Base-by-base conservation (phyloP, 2,888 invertebrate species). In the Spodoptera picta region DNA sequence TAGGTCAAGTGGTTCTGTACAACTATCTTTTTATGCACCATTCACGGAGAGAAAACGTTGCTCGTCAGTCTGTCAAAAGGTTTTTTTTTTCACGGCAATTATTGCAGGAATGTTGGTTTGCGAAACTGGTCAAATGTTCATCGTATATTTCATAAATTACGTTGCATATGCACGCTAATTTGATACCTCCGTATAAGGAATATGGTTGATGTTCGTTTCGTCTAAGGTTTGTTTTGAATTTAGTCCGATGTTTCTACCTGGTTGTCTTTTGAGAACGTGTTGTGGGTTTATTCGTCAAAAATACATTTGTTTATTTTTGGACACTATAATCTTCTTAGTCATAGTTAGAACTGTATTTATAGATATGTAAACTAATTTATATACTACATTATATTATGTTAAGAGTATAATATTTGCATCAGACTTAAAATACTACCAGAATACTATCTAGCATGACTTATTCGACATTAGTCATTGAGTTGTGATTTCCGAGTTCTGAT, bases 21-120 rank as follows among this genome's bases (percentile, higher is more conserved):
- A 75, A 78, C 76, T 80, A 73, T 69, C 77, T 77, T 79, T 79
- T 79, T 79, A 79, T 77, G 73, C 68, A 67, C 80, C 80, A 78
- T 80, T 80, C 75, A 63, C 59, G 54, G 53, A 75, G 79, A 80
- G 80, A 78, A 80, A 80, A 75, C 80, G 80, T 72, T 68, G 69
- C 74, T 77, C 71, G 69, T 80, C 80, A 72, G 70, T 58, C 66
- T 60, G 73, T 69, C 69, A 60, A 72, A 69, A 63, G 60, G 50
- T 73, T 75, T 75, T 74, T 75, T 75, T 74, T 77, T 76, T 66
- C 65, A 67, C 56, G 65, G 51, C 58, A 60, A 68, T 70, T 74
- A 72, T 59, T 67, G 53, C 57, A 69, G 56, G 75, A 77, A 80
- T 75, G 75, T 72, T 69, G 68, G 62, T 74, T 77, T 59, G 56